These are phyloP conservation scores for Molanna angustata DNA, from an alignment of 2,888 invertebrate species.

Conservation along the genomic window DNA sequence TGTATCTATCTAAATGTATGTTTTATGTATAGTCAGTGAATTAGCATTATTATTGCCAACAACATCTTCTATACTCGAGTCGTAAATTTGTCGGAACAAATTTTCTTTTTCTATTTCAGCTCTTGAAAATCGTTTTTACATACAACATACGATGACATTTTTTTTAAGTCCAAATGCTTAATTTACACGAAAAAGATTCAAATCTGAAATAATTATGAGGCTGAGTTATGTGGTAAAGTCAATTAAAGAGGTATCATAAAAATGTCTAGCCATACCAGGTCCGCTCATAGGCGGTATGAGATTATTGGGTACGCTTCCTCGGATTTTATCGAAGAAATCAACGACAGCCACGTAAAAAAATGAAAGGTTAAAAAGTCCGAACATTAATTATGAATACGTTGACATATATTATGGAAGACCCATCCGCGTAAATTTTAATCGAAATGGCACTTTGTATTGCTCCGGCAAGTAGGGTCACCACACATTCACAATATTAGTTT, in stretches of 20 bases:
- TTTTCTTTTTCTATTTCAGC: too few species aligned
- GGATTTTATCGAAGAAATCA: constrained; percentile 9
- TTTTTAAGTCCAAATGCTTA: neutral
- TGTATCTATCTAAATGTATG: too few species aligned
- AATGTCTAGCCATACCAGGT: neutral
- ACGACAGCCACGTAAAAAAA: constrained; percentile 8
- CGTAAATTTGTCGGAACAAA: too few species aligned
- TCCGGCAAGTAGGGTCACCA: neutral
- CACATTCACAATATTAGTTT: neutral
- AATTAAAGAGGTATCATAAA: constrained; percentile 15
- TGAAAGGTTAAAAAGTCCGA: constrained; percentile 17
- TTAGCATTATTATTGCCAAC: too few species aligned
- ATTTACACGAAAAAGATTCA: constrained; percentile 10
- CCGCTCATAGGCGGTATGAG: neutral
- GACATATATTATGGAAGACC: constrained; percentile 16
- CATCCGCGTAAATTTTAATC: constrained; percentile 17
- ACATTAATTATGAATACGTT: constrained; percentile 20
- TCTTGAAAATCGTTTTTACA: too few species aligned
- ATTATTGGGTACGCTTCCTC: constrained; percentile 5
- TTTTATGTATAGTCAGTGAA: too few species aligned
- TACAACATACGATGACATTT: too few species aligned
- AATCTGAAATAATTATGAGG: constrained; percentile 8
- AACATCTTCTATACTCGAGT: too few species aligned
- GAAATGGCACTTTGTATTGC: constrained; percentile 9
- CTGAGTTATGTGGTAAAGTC: constrained; percentile 14